Evolutionary conservation across 2,113 vertebrate genomes (phyloP).

Genomic region (Pitta sordida): DNA sequence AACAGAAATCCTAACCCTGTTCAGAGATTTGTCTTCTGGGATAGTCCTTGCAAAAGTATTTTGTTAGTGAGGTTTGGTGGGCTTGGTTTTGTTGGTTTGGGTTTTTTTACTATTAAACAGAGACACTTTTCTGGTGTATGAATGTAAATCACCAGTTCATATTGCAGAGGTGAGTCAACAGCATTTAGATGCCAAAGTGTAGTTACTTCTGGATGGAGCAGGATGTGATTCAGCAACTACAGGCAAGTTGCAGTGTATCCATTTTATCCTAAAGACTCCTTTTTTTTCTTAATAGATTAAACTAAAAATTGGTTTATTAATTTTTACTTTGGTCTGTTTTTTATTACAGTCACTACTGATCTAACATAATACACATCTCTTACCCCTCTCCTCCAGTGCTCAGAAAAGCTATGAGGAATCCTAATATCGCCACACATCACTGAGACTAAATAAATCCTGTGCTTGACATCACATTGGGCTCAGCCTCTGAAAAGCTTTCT

Average conservation of each 20-base stretch:
- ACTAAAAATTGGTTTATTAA: background rate
- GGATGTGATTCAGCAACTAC: constrained; percentile 44
- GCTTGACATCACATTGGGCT: background rate
- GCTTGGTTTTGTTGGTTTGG: background rate
- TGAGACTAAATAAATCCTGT: background rate
- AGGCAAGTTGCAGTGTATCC: background rate
- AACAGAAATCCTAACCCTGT: background rate
- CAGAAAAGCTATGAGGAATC: background rate
- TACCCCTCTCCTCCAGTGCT: background rate
- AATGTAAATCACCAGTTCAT: background rate
- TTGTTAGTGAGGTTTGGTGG: background rate
- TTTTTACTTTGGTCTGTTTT: background rate
- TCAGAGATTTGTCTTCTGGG: background rate
- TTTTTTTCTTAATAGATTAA: background rate
- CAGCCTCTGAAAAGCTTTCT: background rate
- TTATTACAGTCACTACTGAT: background rate
- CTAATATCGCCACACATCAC: background rate
- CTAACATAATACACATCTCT: background rate
- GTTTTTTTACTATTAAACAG: background rate
- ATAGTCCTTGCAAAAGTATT: background rate
- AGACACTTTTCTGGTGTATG: background rate
- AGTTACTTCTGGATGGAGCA: constrained; percentile 11
- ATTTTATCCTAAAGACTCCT: background rate
- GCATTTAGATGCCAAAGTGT: background rate
- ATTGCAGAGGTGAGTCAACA: constrained; percentile 28